Conservation (phyloP, 2,113 vertebrate genomes). For the Ursus arctos region DNA sequence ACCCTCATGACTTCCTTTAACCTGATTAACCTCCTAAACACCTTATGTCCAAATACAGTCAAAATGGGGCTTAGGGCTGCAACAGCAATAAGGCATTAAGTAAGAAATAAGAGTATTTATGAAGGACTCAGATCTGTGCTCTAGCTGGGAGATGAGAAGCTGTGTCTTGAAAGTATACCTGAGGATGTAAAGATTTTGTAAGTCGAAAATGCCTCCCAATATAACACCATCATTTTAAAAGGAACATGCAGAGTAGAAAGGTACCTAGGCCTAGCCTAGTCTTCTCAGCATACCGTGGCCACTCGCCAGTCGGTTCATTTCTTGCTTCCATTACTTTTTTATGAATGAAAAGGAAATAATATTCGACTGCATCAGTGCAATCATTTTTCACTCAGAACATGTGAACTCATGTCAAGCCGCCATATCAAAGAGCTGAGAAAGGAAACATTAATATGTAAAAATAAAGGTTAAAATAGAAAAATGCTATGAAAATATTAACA, state of each 20-base stretch:
- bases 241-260: not conserved
- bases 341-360: slow-evolving; percentile 39
- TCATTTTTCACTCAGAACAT: not conserved
- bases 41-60: not conserved
- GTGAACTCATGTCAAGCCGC: not conserved
- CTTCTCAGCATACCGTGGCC: not conserved
- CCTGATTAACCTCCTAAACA: not conserved
- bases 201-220: not conserved
- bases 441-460: not conserved
- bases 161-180: not conserved
- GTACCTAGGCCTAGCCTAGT: too few species aligned
- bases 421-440: not conserved
- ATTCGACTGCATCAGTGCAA: not conserved
- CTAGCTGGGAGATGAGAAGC: not conserved
- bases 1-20: not conserved
- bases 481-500: not conserved
- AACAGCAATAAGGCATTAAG: not conserved
- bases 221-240: not conserved
- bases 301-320: not conserved
- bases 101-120: not conserved
- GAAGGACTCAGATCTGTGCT: not conserved
- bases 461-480: slow-evolving; percentile 31
- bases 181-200: not conserved
- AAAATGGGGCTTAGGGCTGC: not conserved
- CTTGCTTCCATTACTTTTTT: not conserved